Evolutionary conservation across 2,113 vertebrate species (phyloP), one percentile per base, ranked within the genome.

Genomic region (Ceyx melanurus): DNA sequence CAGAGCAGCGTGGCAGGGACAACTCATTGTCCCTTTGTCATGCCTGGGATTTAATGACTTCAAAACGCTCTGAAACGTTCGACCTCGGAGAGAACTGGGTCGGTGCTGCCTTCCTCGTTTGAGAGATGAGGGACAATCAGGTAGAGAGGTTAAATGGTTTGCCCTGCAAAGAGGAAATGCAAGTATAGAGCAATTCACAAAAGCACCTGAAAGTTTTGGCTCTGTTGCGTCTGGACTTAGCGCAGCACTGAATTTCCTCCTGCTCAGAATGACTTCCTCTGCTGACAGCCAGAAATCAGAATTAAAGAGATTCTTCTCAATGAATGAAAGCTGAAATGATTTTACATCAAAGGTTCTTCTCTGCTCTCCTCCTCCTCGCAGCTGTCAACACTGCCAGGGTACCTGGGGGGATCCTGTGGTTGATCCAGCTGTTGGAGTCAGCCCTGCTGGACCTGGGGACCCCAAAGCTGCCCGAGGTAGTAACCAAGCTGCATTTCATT

Each of bases 31-130:
- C 71, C 83, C 48, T 90, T 73, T 82, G 74, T 64, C 42, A 68
- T 21, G 71, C 74, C 62, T 92, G 90, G 76, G 37, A 84, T 84
- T 94, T 86, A 72, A 76, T 65, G 58, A 29, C 78, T 81, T 82
- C 90, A 82, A 82, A 95, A 79, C 21, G 67, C 89, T 94, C 35
- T 53, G 37, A 74, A 88, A 57, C 2, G 0, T 62, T 74, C 6
- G 6, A 29, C 35, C 23, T 53, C 23, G 57, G 76, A 66, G 43
- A 91, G 87, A 95, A 95, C 78, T 90, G 87, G 91, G 91, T 93
- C 94, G 76, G 91, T 15, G 65, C 95, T 95, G 92, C 96, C 95
- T 80, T 48, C 94, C 91, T 93, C 84, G 1, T 96, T 96, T 85
- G 12, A 48, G 91, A 77, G 91, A 58, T 15, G 74, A 79, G 81